Conservation (phyloP, 2,888 invertebrate genomes). For the Pecten maximus region DNA sequence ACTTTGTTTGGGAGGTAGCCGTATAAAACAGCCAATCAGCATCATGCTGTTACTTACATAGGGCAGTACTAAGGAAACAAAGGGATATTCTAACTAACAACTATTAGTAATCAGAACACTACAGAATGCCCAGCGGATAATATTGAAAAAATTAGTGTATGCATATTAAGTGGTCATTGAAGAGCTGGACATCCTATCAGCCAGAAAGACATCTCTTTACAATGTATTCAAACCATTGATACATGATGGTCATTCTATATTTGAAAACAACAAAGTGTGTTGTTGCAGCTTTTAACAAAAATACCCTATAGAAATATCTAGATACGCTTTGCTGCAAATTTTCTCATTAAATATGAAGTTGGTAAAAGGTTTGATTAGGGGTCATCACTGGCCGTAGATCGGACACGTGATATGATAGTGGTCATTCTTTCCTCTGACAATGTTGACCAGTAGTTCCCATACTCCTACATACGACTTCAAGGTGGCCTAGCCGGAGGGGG, state of each 20-base stretch:
- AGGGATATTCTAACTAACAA: not conserved
- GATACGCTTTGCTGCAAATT: not conserved
- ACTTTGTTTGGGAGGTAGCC: too few relatives aligned
- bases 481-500: slow-evolving; percentile 12
- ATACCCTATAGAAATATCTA: not conserved
- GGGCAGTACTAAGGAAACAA: too few relatives aligned
- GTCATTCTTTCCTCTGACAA: not conserved
- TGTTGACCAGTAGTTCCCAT: slow-evolving; percentile 1
- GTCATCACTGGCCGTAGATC: not conserved
- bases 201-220: not conserved
- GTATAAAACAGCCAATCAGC: too few relatives aligned
- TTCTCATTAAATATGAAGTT: not conserved
- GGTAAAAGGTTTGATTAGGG: not conserved
- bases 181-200: not conserved
- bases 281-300: not conserved
- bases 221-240: not conserved
- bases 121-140: not conserved
- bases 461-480: not conserved
- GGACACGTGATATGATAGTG: slow-evolving; percentile 31
- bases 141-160: not conserved
- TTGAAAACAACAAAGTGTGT: not conserved
- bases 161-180: not conserved
- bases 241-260: not conserved
- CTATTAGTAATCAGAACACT: not conserved
- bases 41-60: too few relatives aligned